Base-by-base conservation (phyloP, 2,888 invertebrate genomes). In the Luperina nickerlii region DNA sequence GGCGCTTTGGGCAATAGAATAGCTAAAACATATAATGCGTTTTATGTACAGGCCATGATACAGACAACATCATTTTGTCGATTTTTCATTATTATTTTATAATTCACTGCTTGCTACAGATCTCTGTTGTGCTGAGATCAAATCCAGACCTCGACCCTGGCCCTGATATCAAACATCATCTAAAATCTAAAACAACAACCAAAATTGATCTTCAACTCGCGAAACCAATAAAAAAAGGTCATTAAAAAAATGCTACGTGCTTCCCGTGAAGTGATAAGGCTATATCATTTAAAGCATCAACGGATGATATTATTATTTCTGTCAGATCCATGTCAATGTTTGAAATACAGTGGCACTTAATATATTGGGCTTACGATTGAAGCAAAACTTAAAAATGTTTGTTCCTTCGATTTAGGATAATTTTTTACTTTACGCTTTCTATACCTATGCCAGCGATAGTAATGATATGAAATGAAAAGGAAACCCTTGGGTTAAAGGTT, bases 241-340 rank as follows among this genome's bases (percentile, higher is more conserved):
- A 32, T 13, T 27, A 13, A 60, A 60, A 27, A 51, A 48, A 0
- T 13, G 1, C 4, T 5, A 51, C 24, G 76, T 57, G 38, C 76
- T 87, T 32, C 18, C 5, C 2, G 0, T 66, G 20, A 78, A 83
- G 80, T 62, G 32, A 45, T 82, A 42, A 51, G 6, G 70, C 70
- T 89, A 89, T 80, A 87, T 24, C 54, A 78, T 82, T 79, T 45
- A 70, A 74, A 77, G 7, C 24, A 71, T 63, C 38, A 79, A 62
- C 67, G 78, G 74, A 85, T 83, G 78, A 74, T 70, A 79, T 77
- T 79, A 81, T 83, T 82, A 81, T 82, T 70, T 69, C 72, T 74
- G 18, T 38, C 65, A 81, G 79, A 78, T 87, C 62, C 48, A 74
- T 74, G 74, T 81, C 81, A 83, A 82, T 73, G 70, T 83, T 76